phyloP scores from a whole-genome alignment of 1,140 invertebrate species.

The Ditylenchus dipsaci region DNA sequence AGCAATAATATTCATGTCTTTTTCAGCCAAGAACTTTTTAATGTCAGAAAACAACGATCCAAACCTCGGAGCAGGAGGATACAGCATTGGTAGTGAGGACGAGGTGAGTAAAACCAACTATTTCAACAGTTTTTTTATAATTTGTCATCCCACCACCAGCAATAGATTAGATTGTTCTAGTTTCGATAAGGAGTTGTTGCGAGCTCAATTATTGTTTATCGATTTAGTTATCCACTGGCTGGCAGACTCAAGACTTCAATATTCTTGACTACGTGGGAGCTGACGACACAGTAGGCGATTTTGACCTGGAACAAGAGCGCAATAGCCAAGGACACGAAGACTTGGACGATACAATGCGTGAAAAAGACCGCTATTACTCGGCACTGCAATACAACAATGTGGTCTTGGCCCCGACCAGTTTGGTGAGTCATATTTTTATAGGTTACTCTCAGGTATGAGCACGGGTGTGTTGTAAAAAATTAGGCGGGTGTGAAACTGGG shows the following conservation, averaged over 20 bases:
- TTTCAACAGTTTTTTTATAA: too few relatives aligned
- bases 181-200: too few relatives aligned
- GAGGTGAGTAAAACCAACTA: neutral
- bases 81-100: neutral
- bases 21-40: neutral
- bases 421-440: neutral
- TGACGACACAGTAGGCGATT: neutral
- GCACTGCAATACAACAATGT: constrained; percentile 5
- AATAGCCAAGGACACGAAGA: neutral
- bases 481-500: too few relatives aligned
- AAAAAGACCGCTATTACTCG: constrained; percentile 2
- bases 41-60: constrained; percentile 3
- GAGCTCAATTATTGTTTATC: too few relatives aligned
- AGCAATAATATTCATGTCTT: constrained; percentile 4
- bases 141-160: too few relatives aligned
- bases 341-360: neutral
- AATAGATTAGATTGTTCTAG: too few relatives aligned
- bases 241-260: constrained; percentile 9
- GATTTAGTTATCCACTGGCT: neutral
- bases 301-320: neutral
- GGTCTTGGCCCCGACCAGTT: neutral
- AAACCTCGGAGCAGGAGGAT: neutral
- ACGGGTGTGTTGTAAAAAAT: too few relatives aligned
- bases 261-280: constrained; percentile 13
- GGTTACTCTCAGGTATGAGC: too few relatives aligned